A percentile compares a stretch with the other conserved stretches of the same genome.
phyloP scores from a whole-genome alignment of 1,140 invertebrate species.

The Drosophila murphyi region DNA sequence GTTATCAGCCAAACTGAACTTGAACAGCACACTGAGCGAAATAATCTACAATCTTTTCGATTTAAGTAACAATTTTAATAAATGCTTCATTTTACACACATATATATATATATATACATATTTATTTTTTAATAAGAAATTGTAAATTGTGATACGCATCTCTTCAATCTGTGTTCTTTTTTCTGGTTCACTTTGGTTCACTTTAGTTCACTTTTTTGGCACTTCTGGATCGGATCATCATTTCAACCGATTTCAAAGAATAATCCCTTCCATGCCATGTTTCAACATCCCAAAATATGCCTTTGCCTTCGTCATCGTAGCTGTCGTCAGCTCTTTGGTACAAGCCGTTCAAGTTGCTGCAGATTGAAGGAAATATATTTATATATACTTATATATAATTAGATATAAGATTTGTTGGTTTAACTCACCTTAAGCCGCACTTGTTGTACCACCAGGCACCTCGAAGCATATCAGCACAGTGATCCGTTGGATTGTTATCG shows the following conservation, averaged over 20 bases:
- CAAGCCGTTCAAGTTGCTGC: constrained; percentile 33
- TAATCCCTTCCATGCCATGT: background rate
- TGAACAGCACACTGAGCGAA: background rate
- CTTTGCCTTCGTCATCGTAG: background rate
- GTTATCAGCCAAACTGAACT: background rate
- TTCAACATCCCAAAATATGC: constrained; percentile 14
- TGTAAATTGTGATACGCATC: too few species aligned
- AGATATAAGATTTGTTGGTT: background rate
- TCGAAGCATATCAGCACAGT: background rate
- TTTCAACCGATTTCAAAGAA: constrained; percentile 21
- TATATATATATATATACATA: too few species aligned
- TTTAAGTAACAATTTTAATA: too few species aligned
- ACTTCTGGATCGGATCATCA: constrained; percentile 26
- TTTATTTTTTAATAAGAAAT: too few species aligned
- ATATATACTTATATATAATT: background rate
- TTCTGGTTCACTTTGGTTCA: too few species aligned
- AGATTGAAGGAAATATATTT: background rate
- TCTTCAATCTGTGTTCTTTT: too few species aligned
- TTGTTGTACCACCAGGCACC: constrained; percentile 35
- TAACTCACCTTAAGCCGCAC: constrained; percentile 9
- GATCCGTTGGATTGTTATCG: background rate
- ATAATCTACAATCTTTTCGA: background rate
- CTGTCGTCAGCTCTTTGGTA: background rate
- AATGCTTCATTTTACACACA: too few species aligned
- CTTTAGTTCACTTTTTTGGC: background rate